These are phyloP conservation scores for Scolopax mira DNA, from an alignment of 2,113 vertebrate species.

Conservation along the genomic window DNA sequence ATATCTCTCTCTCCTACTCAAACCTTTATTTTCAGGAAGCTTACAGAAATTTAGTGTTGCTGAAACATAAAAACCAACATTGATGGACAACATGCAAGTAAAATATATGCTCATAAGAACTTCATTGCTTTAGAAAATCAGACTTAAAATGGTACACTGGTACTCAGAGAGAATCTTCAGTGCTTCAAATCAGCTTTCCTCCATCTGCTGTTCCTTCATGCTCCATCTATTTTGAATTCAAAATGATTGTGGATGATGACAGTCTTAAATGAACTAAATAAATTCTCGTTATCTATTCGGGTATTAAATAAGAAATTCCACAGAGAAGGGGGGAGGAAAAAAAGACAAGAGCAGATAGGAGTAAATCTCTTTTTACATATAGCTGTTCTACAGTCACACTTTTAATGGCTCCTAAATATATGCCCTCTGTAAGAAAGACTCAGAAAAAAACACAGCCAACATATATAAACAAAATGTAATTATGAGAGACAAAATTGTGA, in stretches of 20 bases:
- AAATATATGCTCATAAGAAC: not conserved
- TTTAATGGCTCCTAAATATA: not conserved
- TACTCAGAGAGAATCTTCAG: not conserved
- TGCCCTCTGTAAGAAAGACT: not conserved
- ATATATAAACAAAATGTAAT: not conserved
- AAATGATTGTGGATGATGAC: not conserved
- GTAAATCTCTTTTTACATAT: not conserved
- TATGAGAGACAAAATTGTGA: not conserved
- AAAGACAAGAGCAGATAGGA: not conserved
- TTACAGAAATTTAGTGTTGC: not conserved
- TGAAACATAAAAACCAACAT: not conserved
- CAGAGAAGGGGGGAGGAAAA: fast-evolving
- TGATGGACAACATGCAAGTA: not conserved
- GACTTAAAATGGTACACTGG: not conserved
- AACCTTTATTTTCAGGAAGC: not conserved
- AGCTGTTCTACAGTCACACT: not conserved
- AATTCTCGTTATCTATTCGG: not conserved
- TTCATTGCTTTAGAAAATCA: not conserved
- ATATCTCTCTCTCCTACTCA: not conserved
- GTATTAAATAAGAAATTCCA: not conserved
- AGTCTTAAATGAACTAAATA: not conserved
- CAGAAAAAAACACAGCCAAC: not conserved
- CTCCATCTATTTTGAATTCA: not conserved
- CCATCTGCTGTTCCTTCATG: not conserved
- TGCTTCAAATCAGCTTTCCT: not conserved